Evolutionary conservation across 2,888 invertebrate species (phyloP).

Genomic region (Sinhomidia bicolor): DNA sequence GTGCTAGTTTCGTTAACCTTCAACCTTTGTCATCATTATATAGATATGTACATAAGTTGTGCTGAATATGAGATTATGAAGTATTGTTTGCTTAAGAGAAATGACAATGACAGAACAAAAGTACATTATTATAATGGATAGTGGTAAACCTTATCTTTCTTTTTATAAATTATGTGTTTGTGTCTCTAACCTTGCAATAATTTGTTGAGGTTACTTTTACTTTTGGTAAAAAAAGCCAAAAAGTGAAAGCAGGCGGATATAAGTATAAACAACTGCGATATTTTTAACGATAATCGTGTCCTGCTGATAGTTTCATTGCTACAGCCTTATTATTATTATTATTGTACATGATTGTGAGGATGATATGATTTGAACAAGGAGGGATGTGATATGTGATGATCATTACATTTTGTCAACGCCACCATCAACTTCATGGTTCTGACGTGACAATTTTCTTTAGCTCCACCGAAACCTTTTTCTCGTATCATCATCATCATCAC

Average conservation of each 20-base stretch:
- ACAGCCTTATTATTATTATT: not conserved
- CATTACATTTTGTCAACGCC: not conserved
- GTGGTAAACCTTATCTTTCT: not conserved
- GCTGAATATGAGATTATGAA: not conserved
- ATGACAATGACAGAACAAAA: not conserved
- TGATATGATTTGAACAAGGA: too few species aligned
- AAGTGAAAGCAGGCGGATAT: not conserved
- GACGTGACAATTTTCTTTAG: not conserved
- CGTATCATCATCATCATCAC: not conserved
- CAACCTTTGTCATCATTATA: not conserved
- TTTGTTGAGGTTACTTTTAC: not conserved
- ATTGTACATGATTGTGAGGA: not conserved
- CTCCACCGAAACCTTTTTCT: not conserved
- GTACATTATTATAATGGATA: not conserved
- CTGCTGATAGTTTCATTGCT: not conserved
- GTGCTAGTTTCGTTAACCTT: too few species aligned
- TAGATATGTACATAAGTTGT: not conserved
- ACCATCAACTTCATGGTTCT: not conserved
- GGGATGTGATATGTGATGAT: too few species aligned
- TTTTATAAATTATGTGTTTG: not conserved
- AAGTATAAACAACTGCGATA: not conserved
- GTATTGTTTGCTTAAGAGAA: not conserved
- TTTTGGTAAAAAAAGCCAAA: not conserved
- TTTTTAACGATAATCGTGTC: not conserved
- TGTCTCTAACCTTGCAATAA: not conserved